Base-by-base conservation (phyloP, 2,888 invertebrate genomes). In the Malthinus flaveolus region DNA sequence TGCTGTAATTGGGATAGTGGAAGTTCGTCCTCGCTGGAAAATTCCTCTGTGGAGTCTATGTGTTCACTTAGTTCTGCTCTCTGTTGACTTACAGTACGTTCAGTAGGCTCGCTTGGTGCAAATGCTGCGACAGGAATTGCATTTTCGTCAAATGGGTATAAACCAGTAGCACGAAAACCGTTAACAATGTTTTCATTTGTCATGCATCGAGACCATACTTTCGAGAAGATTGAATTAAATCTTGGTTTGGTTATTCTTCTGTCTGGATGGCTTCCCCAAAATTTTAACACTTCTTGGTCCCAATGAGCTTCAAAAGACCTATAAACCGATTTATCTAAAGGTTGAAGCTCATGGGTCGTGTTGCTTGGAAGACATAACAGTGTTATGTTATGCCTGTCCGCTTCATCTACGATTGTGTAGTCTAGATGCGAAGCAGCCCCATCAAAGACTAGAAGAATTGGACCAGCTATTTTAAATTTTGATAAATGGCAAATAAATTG, bases 61-160 rank as follows among this genome's bases (percentile, higher is more conserved):
- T n/a, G n/a, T n/a, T n/a, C n/a, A n/a, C n/a, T n/a, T n/a, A n/a
- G n/a, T n/a, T n/a, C n/a, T n/a, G n/a, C n/a, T n/a, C n/a, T n/a
- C n/a, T n/a, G n/a, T n/a, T n/a, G n/a, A n/a, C n/a, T n/a, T n/a
- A n/a, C n/a, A n/a, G n/a, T n/a, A n/a, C n/a, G n/a, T n/a, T n/a
- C n/a, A n/a, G n/a, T n/a, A n/a, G 15, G 48, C 11, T 34, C 13
- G 32, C 35, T 48, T 10, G 48, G 68, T 39, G 68, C 67, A 64
- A 62, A 71, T 12, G 70, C 68, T 44, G 56, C 58, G 45, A 69
- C 68, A 34, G 71, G 67, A 45, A 71, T 70, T 42, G 56, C 64
- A 49, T 59, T 52, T 45, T 63, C 63, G 56, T 71, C 61, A 62
- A 67, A 72, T 32, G 68, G 70, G n/a, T n/a, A n/a, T n/a, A n/a